Evolutionary conservation across 2,888 invertebrate genomes (phyloP), one percentile per base, ranked within the genome.

Genomic region (Eurois occulta): DNA sequence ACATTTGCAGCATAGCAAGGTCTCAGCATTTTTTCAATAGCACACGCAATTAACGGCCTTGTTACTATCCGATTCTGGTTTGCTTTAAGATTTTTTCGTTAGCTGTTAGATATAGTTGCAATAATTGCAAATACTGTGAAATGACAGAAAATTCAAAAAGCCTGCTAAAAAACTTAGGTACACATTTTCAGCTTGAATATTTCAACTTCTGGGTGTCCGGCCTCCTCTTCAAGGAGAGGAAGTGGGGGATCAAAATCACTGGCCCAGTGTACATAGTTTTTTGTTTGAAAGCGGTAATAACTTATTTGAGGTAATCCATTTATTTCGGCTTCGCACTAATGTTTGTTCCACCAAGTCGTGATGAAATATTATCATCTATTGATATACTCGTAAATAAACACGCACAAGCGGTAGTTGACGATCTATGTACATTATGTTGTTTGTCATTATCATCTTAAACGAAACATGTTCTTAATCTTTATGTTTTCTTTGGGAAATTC

Each of bases 1-100:
- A 55, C 46, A 21, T 58, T 79, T 68, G 68, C n/a, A 41, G 65
- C 24, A 48, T 58, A 46, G 68, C 73, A 73, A 78, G 79, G 81
- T 81, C 84, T 78, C 35, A 24, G 46, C 35, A 43, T 73, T 69
- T 70, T 38, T 82, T 81, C 48, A 83, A 83, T 64, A 67, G 55
- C 52, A 62, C 67, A 64, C 46, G 72, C 64, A 65, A 64, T 73
- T 64, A 81, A 58, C 21, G 7, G 71, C 38, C 21, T 24, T 41
- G 32, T 7, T 52, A 21, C 18, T 43, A 52, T 80, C 60, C 48
- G 60, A 82, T 80, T 71, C 78, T 71, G 78, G 83, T 83, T 77
- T 78, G 43, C 28, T 80, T 66, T 43, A 32, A 66, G n/a, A 32
- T 32, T 24, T 60, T 78, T 78, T 41, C 18, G 28, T 46, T 32